Evolutionary conservation across 53 echinoderm and acorn worm genomes (phyloP).

Genomic region (Holothuria leucospilota): DNA sequence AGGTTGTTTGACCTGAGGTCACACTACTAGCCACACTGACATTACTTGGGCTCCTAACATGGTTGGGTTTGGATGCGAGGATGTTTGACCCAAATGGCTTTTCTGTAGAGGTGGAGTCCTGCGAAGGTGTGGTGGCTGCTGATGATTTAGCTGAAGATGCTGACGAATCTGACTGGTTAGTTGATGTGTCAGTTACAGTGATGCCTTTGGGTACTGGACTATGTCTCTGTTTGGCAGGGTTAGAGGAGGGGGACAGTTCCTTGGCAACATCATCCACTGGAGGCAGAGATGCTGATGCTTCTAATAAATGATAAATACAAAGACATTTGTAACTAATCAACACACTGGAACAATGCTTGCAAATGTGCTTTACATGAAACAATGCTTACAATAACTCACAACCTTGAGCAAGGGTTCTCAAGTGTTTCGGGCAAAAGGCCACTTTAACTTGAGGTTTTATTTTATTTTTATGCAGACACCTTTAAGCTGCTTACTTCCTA

Average conservation of each 20-base stretch:
- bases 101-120: slow-evolving; percentile 28
- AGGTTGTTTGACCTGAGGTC: slow-evolving; percentile 44
- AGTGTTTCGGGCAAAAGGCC: too few relatives aligned
- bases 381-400: too few relatives aligned
- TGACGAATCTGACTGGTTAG: neutral
- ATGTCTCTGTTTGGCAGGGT: slow-evolving; percentile 1
- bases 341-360: too few relatives aligned
- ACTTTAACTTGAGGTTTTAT: too few relatives aligned
- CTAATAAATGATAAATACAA: neutral
- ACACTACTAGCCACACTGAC: slow-evolving; percentile 88
- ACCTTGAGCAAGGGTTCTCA: too few relatives aligned
- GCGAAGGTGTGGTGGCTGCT: slow-evolving; percentile 31
- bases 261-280: slow-evolving; percentile 24
- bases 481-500: too few relatives aligned
- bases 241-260: neutral
- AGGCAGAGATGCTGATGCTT: slow-evolving; percentile 9
- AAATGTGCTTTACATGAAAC: too few relatives aligned
- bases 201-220: neutral
- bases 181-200: slow-evolving; percentile 17
- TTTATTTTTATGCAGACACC: too few relatives aligned
- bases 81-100: slow-evolving; percentile 45
- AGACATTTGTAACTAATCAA: too few relatives aligned
- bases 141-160: slow-evolving; percentile 44
- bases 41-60: slow-evolving; percentile 87
- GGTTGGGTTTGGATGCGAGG: slow-evolving; percentile 48